phyloP scores from a whole-genome alignment of 2,797 vertebrate genomes.

The Tapirus indicus region DNA sequence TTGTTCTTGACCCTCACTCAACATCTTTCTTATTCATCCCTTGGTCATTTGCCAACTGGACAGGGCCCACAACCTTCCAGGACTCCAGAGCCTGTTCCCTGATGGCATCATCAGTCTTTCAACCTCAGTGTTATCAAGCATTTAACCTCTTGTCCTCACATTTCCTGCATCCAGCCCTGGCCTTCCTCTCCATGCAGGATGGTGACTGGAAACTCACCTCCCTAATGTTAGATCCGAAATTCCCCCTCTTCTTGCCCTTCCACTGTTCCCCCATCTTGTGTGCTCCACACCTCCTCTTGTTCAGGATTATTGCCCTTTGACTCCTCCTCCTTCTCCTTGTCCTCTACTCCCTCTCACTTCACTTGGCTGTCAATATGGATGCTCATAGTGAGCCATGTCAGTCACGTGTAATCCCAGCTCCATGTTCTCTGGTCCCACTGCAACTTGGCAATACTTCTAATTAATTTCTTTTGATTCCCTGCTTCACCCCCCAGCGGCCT shows the following conservation, averaged over 20 bases:
- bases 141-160: not conserved
- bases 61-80: not conserved
- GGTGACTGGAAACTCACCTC: not conserved
- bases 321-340: not conserved
- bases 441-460: not conserved
- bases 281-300: not conserved
- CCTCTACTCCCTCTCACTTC: not conserved
- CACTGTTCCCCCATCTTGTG: not conserved
- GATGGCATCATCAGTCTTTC: not conserved
- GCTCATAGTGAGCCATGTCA: not conserved
- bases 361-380: not conserved
- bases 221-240: not conserved
- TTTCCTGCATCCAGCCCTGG: not conserved
- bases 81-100: not conserved
- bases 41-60: not conserved
- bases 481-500: no score
- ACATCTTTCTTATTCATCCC: not conserved
- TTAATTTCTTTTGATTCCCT: not conserved
- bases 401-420: not conserved
- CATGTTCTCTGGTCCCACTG: not conserved
- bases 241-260: not conserved
- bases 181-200: not conserved
- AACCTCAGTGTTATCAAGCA: not conserved
- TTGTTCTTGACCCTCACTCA: not conserved
- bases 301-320: not conserved